A percentile compares a stretch with the other conserved stretches of the same genome.
These are phyloP conservation scores for Odobenus rosmarus DNA, from an alignment of 2,113 vertebrate species.

Conservation along the genomic window DNA sequence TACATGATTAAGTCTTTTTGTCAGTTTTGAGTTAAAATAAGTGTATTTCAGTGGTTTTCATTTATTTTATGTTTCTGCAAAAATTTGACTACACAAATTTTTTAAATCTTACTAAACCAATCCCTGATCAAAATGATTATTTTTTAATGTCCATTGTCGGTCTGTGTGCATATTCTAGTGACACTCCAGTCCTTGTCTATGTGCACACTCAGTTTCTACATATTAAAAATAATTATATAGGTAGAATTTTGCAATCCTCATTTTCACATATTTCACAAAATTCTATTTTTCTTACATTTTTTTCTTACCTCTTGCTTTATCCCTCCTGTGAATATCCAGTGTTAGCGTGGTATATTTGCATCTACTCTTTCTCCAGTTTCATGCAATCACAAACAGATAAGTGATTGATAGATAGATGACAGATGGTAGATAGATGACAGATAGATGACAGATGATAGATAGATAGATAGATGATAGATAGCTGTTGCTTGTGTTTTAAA, in stretches of 20 bases:
- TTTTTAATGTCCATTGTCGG: neutral
- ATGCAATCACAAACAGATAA: neutral
- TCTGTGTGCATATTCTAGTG: neutral
- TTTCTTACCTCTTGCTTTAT: neutral
- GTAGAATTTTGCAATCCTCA: neutral
- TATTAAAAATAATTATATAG: neutral
- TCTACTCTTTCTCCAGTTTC: neutral
- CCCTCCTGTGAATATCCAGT: neutral
- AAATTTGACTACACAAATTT: neutral
- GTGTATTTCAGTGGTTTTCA: neutral
- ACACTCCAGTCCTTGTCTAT: neutral
- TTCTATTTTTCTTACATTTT: neutral
- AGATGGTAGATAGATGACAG: neutral
- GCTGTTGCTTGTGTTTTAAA: neutral
- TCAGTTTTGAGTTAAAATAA: conserved; percentile 24
- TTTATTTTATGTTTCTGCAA: conserved; percentile 15
- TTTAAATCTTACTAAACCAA: neutral
- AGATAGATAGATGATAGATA: neutral
- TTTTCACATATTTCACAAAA: conserved; percentile 32
- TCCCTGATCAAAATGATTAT: neutral
- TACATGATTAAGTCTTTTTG: neutral
- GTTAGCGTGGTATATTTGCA: neutral
- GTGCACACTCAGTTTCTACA: neutral
- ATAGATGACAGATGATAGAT: too few species aligned
- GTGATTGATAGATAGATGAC: neutral